A percentile compares a stretch with the other conserved stretches of the same genome.
These are phyloP conservation scores for Orius insidiosus DNA, from an alignment of 1,140 invertebrate species.

Conservation along the genomic window DNA sequence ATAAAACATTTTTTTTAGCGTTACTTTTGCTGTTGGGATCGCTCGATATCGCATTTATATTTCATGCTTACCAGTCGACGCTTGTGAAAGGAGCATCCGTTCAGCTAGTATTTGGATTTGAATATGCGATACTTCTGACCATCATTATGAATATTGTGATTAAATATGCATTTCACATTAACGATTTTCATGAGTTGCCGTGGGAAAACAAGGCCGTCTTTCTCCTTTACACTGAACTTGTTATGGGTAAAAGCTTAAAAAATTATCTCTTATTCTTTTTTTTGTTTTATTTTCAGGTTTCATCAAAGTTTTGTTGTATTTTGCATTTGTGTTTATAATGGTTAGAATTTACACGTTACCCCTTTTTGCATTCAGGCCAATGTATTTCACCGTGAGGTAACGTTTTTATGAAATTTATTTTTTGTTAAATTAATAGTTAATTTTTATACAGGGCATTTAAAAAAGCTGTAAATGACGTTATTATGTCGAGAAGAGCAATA, in stretches of 20 bases:
- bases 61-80: slow-evolving; percentile 90
- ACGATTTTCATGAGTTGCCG: slow-evolving; percentile 87
- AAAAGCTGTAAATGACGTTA: slow-evolving; percentile 94
- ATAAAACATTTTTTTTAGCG: slow-evolving; percentile 27
- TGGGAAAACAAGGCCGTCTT: slow-evolving; percentile 99
- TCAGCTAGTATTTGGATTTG: slow-evolving; percentile 97
- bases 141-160: slow-evolving; percentile 85
- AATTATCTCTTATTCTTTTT: not conserved
- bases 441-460: slow-evolving; percentile 70
- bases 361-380: slow-evolving; percentile 93
- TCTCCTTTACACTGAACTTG: slow-evolving; percentile 86
- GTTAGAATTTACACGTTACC: slow-evolving; percentile 94
- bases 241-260: slow-evolving; percentile 58
- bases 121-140: slow-evolving; percentile 94
- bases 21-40: slow-evolving; percentile 63
- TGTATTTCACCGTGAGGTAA: slow-evolving; percentile 92
- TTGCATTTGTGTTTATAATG: slow-evolving; percentile 92
- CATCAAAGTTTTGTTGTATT: slow-evolving; percentile 76
- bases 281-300: slow-evolving; percentile 31
- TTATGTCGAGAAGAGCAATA: slow-evolving; percentile 89
- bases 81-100: slow-evolving; percentile 87
- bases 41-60: slow-evolving; percentile 78
- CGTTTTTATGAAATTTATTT: not conserved
- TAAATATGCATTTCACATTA: slow-evolving; percentile 88
- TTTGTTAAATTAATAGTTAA: slow-evolving; percentile 3